Percentiles rank a stretch among this genome's conserved stretches.
Conservation (phyloP, 2,888 invertebrate genomes). For the Protodeltote pygarga region DNA sequence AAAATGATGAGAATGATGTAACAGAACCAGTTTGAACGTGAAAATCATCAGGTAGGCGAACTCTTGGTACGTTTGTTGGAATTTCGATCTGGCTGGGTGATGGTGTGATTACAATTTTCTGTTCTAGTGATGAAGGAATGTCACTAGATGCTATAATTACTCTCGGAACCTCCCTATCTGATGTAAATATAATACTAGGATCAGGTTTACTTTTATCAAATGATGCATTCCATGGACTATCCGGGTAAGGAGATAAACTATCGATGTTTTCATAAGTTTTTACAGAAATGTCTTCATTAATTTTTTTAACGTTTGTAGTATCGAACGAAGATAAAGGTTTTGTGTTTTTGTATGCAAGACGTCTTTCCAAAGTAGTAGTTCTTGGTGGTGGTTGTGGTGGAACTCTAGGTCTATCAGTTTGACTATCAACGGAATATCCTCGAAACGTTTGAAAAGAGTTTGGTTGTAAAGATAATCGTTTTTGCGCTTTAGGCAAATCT, state of each 20-base stretch:
- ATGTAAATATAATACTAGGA: conserved; percentile 39
- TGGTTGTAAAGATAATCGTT: conserved; percentile 89
- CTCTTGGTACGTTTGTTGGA: conserved; percentile 79
- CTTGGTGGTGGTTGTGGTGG: conserved; percentile 92
- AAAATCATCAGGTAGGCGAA: conserved; percentile 81
- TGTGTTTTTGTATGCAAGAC: conserved; percentile 77
- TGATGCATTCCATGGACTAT: conserved; percentile 54
- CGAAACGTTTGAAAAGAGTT: conserved; percentile 77
- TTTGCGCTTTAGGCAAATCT: conserved; percentile 89
- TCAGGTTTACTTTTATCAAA: conserved; percentile 60
- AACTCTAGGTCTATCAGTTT: conserved; percentile 73
- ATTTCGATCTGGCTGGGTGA: conserved; percentile 76
- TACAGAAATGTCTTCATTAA: conserved; percentile 50
- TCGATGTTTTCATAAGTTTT: conserved; percentile 79
- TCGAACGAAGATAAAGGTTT: conserved; percentile 78
- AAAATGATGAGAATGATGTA: conserved; percentile 75
- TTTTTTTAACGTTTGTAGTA: conserved; percentile 59
- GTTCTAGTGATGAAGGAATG: conserved; percentile 81
- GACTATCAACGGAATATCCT: conserved; percentile 65
- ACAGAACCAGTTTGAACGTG: conserved; percentile 71
- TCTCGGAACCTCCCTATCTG: conserved; percentile 75
- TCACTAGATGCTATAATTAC: conserved; percentile 85
- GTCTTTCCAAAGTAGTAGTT: conserved; percentile 89
- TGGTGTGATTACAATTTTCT: conserved; percentile 88
- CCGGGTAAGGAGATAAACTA: conserved; percentile 56